Evolutionary conservation across 2,113 vertebrate genomes (phyloP).

Genomic region (Catharus minimus): DNA sequence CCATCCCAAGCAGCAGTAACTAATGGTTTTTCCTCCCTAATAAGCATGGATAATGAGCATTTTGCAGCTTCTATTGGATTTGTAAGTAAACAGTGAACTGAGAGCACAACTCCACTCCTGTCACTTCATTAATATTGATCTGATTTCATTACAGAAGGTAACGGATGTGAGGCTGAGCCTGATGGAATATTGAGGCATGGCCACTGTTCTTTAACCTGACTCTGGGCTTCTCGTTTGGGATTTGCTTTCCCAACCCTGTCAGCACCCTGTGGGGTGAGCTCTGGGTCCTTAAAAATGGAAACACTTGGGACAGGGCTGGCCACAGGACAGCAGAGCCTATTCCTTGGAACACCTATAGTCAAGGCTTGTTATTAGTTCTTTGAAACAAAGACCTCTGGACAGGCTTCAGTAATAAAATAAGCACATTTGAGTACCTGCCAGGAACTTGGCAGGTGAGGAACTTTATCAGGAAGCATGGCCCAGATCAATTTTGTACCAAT

Average conservation of each 20-base stretch:
- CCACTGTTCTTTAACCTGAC: neutral
- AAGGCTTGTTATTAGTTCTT: neutral
- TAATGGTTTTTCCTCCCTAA: neutral
- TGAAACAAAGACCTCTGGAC: constrained; percentile 9
- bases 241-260: neutral
- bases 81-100: neutral
- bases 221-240: rapidly evolving
- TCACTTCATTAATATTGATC: constrained; percentile 39
- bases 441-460: neutral
- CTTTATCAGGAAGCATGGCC: neutral
- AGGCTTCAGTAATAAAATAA: neutral
- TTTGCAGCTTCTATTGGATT: neutral
- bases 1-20: neutral
- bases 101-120: neutral
- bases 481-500: neutral
- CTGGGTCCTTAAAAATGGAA: neutral
- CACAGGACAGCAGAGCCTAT: neutral
- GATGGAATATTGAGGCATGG: neutral
- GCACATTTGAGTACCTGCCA: neutral
- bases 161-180: neutral
- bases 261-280: neutral
- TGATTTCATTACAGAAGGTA: constrained; percentile 4
- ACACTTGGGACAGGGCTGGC: neutral
- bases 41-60: neutral
- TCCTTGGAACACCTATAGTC: neutral